Evolutionary conservation across 2,797 vertebrate species (phyloP).

Genomic region (Sciurus carolinensis): DNA sequence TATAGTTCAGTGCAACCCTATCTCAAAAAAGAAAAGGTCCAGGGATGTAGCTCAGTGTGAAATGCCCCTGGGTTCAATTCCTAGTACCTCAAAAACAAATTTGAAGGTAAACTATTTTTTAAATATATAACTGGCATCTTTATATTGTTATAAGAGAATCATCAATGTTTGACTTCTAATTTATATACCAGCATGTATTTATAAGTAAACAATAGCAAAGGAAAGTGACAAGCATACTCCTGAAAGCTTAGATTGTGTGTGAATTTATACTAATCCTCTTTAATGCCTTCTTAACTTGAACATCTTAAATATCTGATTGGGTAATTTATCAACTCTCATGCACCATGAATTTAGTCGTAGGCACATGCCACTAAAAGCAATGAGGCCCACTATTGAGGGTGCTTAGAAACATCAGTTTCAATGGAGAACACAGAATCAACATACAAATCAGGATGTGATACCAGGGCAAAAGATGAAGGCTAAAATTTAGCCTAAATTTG

Average conservation of each 20-base stretch:
- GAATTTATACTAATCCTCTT: constrained; percentile 59
- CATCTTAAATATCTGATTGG: constrained; percentile 42
- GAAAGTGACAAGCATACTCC: background rate
- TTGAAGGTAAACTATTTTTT: background rate
- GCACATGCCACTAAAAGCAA: constrained; percentile 34
- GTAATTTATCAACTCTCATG: constrained; percentile 52
- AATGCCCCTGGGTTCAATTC: too few species aligned
- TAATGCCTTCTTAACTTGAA: constrained; percentile 40
- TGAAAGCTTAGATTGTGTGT: constrained; percentile 23
- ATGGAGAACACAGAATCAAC: background rate
- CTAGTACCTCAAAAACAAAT: too few species aligned
- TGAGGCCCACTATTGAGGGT: background rate
- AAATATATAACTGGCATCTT: background rate
- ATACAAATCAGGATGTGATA: background rate
- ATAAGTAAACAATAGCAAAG: background rate
- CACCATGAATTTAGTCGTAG: constrained; percentile 55
- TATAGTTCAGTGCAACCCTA: too few species aligned
- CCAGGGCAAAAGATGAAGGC: background rate
- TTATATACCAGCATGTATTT: constrained; percentile 4
- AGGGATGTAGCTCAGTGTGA: too few species aligned
- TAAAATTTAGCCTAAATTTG: constrained; percentile 28
- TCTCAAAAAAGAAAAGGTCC: too few species aligned
- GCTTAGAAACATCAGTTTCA: background rate
- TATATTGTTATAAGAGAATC: background rate
- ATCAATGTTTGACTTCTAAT: constrained; percentile 33